These are phyloP conservation scores for Oxyteleia sp. DNA, from an alignment of 2,888 invertebrate genomes.

Conservation along the genomic window DNA sequence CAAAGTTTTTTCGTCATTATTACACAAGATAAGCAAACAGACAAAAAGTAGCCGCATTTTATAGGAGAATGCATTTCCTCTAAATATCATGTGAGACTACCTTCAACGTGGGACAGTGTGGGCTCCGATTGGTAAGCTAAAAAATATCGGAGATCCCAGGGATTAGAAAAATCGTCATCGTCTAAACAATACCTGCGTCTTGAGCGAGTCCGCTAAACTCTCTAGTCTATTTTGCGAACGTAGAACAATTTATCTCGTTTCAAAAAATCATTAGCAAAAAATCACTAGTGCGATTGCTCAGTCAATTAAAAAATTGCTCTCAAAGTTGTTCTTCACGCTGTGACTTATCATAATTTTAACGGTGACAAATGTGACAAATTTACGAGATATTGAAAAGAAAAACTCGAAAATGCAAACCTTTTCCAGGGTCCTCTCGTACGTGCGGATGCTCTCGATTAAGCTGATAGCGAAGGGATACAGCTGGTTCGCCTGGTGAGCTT, in stretches of 20 bases:
- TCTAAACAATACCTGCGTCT: constrained; percentile 73
- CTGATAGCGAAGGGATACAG: constrained; percentile 99
- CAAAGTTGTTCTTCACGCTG: neutral
- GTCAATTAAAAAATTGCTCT: constrained; percentile 7
- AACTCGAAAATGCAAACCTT: no score
- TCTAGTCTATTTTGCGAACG: constrained; percentile 44
- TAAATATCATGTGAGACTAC: constrained; percentile 81
- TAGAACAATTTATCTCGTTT: constrained; percentile 13
- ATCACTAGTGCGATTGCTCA: constrained; percentile 28
- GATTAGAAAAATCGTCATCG: constrained; percentile 81
- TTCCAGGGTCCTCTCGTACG: constrained; percentile 98
- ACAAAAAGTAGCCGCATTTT: constrained; percentile 84
- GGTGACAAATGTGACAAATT: constrained; percentile 16
- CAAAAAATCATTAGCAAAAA: constrained; percentile 20
- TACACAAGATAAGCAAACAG: constrained; percentile 89
- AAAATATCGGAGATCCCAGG: constrained; percentile 84
- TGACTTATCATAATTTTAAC: constrained; percentile 6
- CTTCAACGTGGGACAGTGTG: constrained; percentile 86
- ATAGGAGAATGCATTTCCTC: constrained; percentile 81
- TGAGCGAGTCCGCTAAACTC: constrained; percentile 76
- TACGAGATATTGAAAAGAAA: constrained; percentile 86
- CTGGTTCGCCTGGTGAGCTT: constrained; percentile 99
- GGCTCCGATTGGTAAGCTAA: constrained; percentile 87
- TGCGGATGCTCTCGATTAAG: constrained; percentile 98
- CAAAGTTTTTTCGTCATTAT: neutral